Evolutionary conservation across 2,113 vertebrate species (phyloP).

Genomic region (Cathartes aura): DNA sequence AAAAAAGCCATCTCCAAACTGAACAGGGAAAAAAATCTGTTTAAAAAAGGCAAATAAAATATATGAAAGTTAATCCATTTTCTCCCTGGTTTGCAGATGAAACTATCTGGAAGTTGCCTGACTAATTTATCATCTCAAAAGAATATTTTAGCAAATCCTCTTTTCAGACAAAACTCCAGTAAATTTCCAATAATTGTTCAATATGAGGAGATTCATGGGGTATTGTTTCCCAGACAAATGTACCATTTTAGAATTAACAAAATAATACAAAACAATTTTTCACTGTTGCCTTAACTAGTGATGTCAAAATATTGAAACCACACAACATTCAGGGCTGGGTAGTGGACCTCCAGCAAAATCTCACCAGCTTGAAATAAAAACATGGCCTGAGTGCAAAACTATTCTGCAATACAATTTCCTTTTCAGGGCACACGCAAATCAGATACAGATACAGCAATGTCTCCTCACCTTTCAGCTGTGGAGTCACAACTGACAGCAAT

Average conservation of each 20-base stretch:
- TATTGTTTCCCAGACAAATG: neutral
- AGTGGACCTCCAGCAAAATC: neutral
- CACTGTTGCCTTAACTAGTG: neutral
- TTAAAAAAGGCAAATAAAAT: neutral
- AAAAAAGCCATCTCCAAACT: neutral
- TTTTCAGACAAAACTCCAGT: neutral
- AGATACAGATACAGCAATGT: neutral
- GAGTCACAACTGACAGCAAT: neutral
- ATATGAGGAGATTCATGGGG: neutral
- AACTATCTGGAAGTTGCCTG: neutral
- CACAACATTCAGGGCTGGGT: neutral
- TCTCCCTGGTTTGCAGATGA: neutral
- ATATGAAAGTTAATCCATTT: neutral
- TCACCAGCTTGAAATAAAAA: conserved; percentile 21
- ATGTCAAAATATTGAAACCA: neutral
- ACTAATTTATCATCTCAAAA: neutral
- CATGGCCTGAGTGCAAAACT: neutral
- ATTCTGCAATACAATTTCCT: conserved; percentile 18
- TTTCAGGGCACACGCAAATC: neutral
- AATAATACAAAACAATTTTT: neutral
- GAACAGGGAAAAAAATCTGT: neutral
- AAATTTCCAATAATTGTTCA: neutral
- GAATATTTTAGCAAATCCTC: neutral
- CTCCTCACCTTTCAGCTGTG: conserved; percentile 7
- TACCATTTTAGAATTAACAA: neutral